Conservation (phyloP, 2,888 invertebrate genomes). For the Steinernema scapterisci region DNA sequence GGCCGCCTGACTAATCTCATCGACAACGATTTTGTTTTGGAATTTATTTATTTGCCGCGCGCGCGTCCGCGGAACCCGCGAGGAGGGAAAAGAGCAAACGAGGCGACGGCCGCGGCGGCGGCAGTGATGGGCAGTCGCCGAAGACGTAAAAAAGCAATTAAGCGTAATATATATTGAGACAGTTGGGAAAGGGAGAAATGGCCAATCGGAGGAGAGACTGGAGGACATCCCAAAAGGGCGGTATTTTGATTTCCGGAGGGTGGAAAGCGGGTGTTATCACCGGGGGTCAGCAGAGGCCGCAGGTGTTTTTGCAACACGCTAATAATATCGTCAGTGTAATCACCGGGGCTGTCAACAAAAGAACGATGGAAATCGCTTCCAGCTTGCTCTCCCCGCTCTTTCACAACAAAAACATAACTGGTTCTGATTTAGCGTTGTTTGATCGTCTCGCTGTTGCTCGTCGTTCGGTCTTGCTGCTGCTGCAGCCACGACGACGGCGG, state of each 20-base stretch:
- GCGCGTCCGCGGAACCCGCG: background rate
- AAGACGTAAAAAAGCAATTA: slow-evolving; percentile 25
- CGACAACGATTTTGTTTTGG: slow-evolving; percentile 22
- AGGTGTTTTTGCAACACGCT: slow-evolving; percentile 1
- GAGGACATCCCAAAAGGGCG: background rate
- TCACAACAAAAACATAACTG: slow-evolving; percentile 2
- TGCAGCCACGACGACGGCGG: background rate
- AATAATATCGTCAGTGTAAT: background rate
- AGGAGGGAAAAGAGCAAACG: no score
- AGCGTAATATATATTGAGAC: slow-evolving; percentile 14
- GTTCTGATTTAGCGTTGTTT: background rate
- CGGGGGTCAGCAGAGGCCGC: background rate
- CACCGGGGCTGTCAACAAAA: no score
- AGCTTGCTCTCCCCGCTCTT: no score
- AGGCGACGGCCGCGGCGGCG: background rate
- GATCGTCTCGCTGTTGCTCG: background rate
- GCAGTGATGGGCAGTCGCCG: background rate
- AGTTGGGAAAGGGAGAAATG: background rate
- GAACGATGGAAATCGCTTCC: background rate
- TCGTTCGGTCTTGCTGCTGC: no score
- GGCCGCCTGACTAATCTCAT: slow-evolving; percentile 28
- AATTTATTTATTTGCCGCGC: slow-evolving; percentile 27
- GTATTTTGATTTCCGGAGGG: background rate
- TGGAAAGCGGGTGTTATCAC: no score
- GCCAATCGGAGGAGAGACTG: background rate